Evolutionary conservation across 2,113 vertebrate genomes (phyloP), one percentile per base, ranked within the genome.

Genomic region (Nibea coibor): DNA sequence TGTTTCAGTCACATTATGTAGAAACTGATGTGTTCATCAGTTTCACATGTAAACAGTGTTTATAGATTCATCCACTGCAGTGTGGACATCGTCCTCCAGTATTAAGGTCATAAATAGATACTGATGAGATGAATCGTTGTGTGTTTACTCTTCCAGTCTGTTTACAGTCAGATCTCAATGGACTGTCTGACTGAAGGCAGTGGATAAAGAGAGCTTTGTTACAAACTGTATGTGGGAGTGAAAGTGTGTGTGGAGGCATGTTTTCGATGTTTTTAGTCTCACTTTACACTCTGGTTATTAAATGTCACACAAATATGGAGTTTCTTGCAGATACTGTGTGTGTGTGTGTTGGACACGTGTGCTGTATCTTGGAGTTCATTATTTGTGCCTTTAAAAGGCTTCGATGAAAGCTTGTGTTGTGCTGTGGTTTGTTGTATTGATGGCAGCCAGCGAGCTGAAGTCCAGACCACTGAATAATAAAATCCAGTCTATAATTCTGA

Each of bases 191-290:
- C 78, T 66, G 28, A 61, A 68, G 39, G 43, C 53, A 35, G 9
- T 43, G 45, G 70, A 80, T 67, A 8, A 31, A 67, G 9, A 28
- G 45, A 43, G 57, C 67, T 64, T 57, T 72, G 69, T 72, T 45
- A 51, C 58, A 53, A 14, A 63, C 22, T 48, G 39, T 59, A 42
- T 58, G 74, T 76, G 51, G 31, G 59, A 75, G 58, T 75, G 1
- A 51, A 39, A 39, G 45, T 56, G 62, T 66, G 62, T 35, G 54
- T 28, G 24, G 54, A 28, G 22, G 69, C 10, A 1, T 58, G 53
- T 19, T 12, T 61, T 22, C 59, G 19, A 59, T 31, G 24, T 24
- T 42, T 39, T 22, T 54, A 65, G 43, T 47, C 17, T 39, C 9
- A 42, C n/a, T 54, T 70, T 19, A 48, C 63, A 19, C 9, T 28